These are phyloP conservation scores for Diadumene lineata DNA, from an alignment of 92 coral and sea anemone genomes.

Conservation along the genomic window DNA sequence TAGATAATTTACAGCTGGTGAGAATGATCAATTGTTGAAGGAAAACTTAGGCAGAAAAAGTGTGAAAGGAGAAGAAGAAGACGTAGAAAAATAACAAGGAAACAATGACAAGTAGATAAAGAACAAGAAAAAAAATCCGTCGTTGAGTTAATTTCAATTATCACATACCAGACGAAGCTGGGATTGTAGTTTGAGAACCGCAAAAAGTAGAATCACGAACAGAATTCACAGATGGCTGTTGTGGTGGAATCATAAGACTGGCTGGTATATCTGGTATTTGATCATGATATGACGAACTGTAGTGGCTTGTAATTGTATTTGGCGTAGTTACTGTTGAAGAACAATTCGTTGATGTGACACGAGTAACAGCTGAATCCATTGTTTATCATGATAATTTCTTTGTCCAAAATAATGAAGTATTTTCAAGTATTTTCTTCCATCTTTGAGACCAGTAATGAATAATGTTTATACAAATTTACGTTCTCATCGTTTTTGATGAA, in stretches of 20 bases:
- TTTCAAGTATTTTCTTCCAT: background rate
- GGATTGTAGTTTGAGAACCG: background rate
- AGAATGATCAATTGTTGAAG: no score
- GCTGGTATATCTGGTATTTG: slow-evolving; percentile 17
- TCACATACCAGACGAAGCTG: background rate
- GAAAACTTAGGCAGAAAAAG: no score
- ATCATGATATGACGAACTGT: background rate
- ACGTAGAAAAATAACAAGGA: no score
- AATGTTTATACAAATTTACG: background rate
- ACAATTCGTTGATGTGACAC: background rate
- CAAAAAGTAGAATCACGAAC: background rate
- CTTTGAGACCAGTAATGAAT: background rate
- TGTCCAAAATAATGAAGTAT: background rate
- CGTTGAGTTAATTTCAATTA: background rate
- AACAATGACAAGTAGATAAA: no score
- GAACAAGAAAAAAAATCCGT: no score
- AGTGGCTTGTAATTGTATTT: background rate
- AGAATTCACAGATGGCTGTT: background rate
- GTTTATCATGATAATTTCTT: background rate
- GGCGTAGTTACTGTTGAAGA: background rate
- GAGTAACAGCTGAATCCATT: background rate
- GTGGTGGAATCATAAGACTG: slow-evolving; percentile 26
- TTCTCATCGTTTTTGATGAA: background rate
- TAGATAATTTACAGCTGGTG: no score
- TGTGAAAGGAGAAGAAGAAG: no score